These are phyloP conservation scores for Plebejus anna DNA, from an alignment of 2,888 invertebrate genomes.

Conservation along the genomic window DNA sequence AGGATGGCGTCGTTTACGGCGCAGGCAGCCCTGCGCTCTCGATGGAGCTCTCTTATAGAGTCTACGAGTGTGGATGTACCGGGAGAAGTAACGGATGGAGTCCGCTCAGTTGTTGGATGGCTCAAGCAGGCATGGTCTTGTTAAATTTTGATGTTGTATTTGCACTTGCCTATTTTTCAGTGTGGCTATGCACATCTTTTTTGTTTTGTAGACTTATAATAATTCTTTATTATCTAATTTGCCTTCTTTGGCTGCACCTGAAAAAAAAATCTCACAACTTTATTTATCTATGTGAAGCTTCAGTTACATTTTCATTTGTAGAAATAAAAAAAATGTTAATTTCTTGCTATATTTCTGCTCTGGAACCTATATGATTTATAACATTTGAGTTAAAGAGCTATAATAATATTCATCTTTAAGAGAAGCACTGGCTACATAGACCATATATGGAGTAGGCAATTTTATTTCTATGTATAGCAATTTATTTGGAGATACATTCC, in stretches of 20 bases:
- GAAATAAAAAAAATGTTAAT: too few species aligned
- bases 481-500: background rate
- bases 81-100: conserved; percentile 84
- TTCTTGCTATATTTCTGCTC: too few species aligned
- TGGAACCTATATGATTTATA: too few species aligned
- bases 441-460: too few species aligned
- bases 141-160: conserved; percentile 24
- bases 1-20: conserved; percentile 85
- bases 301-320: background rate
- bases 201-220: background rate
- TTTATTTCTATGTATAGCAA: too few species aligned
- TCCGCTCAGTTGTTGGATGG: conserved; percentile 90
- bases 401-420: too few species aligned
- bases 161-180: conserved; percentile 10
- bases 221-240: background rate
- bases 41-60: conserved; percentile 87
- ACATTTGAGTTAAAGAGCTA: too few species aligned
- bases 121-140: conserved; percentile 84
- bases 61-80: conserved; percentile 83
- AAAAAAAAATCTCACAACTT: background rate
- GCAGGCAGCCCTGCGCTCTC: conserved; percentile 84
- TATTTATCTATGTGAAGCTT: background rate
- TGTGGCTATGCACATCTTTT: background rate
- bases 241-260: background rate
- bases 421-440: too few species aligned